Conservation (phyloP, 2,888 invertebrate genomes). For the Furcula furcula region DNA sequence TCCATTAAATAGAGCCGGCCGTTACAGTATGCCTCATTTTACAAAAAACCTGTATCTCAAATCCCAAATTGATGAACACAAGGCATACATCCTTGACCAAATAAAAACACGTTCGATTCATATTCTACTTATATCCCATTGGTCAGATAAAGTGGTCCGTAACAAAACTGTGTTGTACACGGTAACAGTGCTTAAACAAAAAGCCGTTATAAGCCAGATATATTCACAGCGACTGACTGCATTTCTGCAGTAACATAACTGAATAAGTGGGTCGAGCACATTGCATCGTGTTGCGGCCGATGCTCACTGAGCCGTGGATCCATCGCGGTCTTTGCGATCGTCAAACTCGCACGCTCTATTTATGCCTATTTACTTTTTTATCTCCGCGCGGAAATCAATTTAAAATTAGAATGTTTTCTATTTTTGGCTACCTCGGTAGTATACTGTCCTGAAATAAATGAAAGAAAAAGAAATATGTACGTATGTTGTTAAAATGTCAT, state of each 20-base stretch:
- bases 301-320: conserved; percentile 56
- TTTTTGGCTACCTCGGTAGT: background rate
- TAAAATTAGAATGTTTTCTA: conserved; percentile 7
- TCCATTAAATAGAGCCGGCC: too few relatives aligned
- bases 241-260: conserved; percentile 50
- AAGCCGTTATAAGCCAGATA: conserved; percentile 9
- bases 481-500: too few relatives aligned
- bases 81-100: too few relatives aligned
- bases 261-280: conserved; percentile 64
- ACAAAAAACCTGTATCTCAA: too few relatives aligned
- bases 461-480: too few relatives aligned
- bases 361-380: conserved; percentile 48
- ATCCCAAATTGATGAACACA: too few relatives aligned
- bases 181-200: background rate
- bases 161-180: too few relatives aligned
- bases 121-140: too few relatives aligned
- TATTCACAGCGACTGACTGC: conserved; percentile 30
- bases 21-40: too few relatives aligned
- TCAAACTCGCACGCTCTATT: conserved; percentile 73
- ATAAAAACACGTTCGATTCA: too few relatives aligned
- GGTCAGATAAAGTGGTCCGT: too few relatives aligned
- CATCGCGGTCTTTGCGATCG: conserved; percentile 59
- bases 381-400: conserved; percentile 25
- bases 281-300: conserved; percentile 65
- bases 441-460: too few relatives aligned